phyloP scores from a whole-genome alignment of 2,888 invertebrate genomes.

The Nysson spinosus region DNA sequence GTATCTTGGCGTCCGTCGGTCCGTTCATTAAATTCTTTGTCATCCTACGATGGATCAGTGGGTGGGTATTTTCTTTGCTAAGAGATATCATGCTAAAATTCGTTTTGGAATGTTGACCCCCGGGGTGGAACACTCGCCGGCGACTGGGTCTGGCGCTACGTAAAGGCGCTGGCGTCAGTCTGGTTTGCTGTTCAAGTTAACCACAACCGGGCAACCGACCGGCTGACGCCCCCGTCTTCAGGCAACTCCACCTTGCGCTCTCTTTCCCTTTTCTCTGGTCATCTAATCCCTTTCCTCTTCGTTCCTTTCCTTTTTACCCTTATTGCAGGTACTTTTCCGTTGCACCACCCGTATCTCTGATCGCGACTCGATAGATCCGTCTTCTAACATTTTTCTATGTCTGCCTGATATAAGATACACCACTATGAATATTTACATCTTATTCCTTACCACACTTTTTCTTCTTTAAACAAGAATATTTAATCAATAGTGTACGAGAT shows the following conservation, averaged over 20 bases:
- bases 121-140: slow-evolving; percentile 40
- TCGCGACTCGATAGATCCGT: not conserved
- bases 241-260: slow-evolving; percentile 37
- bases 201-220: slow-evolving; percentile 30
- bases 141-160: slow-evolving; percentile 48
- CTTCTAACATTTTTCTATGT: too few species aligned
- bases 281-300: slow-evolving; percentile 14
- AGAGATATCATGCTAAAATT: slow-evolving; percentile 59
- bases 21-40: slow-evolving; percentile 26
- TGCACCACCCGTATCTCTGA: slow-evolving; percentile 6
- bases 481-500: too few species aligned
- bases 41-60: slow-evolving; percentile 11
- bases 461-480: too few species aligned
- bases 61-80: slow-evolving; percentile 17
- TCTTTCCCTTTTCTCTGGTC: slow-evolving; percentile 15
- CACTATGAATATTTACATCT: too few species aligned
- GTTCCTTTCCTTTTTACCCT: slow-evolving; percentile 27
- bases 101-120: slow-evolving; percentile 61
- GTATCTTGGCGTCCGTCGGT: not conserved
- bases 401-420: too few species aligned
- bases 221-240: slow-evolving; percentile 36
- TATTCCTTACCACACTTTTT: too few species aligned
- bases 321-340: slow-evolving; percentile 23
- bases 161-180: slow-evolving; percentile 60
- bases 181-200: slow-evolving; percentile 41